A percentile compares a stretch with the other conserved stretches of the same genome.
phyloP scores from a whole-genome alignment of 2,797 vertebrate species.

The Acomys russatus region DNA sequence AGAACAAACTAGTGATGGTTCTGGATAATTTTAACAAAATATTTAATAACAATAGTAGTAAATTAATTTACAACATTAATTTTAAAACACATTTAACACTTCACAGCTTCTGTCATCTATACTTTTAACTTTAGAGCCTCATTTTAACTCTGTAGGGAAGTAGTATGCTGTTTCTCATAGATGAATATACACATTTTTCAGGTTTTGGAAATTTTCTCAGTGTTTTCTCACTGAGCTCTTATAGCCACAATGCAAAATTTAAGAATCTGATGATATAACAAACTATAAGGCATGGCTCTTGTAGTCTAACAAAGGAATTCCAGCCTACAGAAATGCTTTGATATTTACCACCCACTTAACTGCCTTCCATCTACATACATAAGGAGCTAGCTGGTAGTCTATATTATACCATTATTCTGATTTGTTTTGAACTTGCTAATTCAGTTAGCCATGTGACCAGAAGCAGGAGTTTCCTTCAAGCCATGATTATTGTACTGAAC shows the following conservation, averaged over 20 bases:
- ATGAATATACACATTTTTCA: not conserved
- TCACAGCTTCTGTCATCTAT: not conserved
- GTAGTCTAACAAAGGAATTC: not conserved
- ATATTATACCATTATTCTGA: not conserved
- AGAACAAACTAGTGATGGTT: not conserved
- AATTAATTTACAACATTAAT: not conserved
- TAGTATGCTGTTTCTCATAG: not conserved
- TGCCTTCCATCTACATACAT: not conserved
- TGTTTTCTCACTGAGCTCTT: not conserved
- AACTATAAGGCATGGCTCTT: not conserved
- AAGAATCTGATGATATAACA: not conserved
- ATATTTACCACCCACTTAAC: not conserved
- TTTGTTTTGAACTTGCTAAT: not conserved
- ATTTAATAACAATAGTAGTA: not conserved
- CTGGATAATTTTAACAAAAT: not conserved
- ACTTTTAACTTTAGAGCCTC: not conserved
- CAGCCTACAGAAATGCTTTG: not conserved
- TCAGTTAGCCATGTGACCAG: not conserved
- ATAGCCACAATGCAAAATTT: not conserved
- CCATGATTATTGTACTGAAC: not conserved
- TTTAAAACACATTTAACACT: not conserved
- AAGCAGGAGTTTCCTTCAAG: not conserved
- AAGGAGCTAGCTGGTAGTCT: not conserved
- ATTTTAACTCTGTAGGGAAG: not conserved
- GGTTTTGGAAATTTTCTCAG: not conserved